Conservation (phyloP, 2,113 vertebrate genomes). For the Fukomys damarensis region DNA sequence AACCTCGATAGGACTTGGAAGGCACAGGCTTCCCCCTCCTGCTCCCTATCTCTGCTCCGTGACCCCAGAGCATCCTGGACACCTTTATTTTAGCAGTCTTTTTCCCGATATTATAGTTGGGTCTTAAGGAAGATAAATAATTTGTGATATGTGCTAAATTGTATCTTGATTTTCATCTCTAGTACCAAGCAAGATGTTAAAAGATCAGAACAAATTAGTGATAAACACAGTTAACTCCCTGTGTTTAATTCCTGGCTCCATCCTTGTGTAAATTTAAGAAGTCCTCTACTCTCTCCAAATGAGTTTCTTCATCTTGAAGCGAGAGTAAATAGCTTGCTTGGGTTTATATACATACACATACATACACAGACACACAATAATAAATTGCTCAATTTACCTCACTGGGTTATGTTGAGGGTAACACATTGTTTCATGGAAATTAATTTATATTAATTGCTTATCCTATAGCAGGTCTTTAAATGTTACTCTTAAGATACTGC, state of each 20-base stretch:
- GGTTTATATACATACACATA: background rate
- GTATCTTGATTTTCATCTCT: background rate
- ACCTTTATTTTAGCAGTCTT: background rate
- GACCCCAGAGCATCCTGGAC: background rate
- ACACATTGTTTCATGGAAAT: background rate
- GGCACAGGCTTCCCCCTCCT: background rate
- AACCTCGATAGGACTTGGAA: background rate
- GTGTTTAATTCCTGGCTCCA: background rate
- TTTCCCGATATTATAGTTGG: background rate
- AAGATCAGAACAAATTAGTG: background rate
- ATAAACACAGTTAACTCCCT: background rate
- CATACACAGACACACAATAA: too few relatives aligned
- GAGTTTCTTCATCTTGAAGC: background rate
- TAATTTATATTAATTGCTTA: background rate
- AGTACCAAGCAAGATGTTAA: background rate
- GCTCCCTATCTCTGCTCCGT: background rate
- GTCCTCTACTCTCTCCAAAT: background rate
- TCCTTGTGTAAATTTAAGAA: background rate
- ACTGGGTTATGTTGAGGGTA: background rate
- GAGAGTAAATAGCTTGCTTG: background rate
- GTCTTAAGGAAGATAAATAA: background rate
- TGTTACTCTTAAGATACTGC: background rate
- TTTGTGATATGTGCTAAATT: background rate
- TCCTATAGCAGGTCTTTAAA: background rate
- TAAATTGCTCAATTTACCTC: background rate